These are phyloP conservation scores for Leptarthrus brevirostris DNA, from an alignment of 2,888 invertebrate genomes.

Conservation along the genomic window DNA sequence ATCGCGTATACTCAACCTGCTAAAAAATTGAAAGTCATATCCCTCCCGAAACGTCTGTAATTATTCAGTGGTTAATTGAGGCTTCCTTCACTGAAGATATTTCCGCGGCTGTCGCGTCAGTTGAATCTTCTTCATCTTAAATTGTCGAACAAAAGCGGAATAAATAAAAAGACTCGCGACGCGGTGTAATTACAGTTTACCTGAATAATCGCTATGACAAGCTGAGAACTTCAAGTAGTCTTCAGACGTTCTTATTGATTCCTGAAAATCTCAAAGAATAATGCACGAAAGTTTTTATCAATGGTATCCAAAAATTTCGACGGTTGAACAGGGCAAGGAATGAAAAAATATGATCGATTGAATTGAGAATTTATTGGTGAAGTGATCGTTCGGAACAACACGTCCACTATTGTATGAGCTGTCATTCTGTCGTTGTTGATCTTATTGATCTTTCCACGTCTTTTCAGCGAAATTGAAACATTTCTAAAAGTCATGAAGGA, in stretches of 20 bases:
- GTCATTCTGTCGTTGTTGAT: conserved; percentile 50
- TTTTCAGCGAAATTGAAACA: conserved; percentile 16
- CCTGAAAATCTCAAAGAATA: background rate
- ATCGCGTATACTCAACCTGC: background rate
- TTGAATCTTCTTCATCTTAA: background rate
- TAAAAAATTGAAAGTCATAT: conserved; percentile 45
- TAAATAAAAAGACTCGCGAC: background rate
- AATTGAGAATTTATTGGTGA: conserved; percentile 52
- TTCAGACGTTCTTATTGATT: background rate
- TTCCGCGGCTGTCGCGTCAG: conserved; percentile 1
- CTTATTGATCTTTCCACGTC: conserved; percentile 40
- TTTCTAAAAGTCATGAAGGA: conserved; percentile 51
- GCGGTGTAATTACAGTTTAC: background rate
- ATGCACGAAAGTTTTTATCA: background rate
- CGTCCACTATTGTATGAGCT: conserved; percentile 51
- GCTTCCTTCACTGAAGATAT: conserved; percentile 7
- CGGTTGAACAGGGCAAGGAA: conserved; percentile 12
- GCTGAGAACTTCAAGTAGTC: conserved; percentile 8
- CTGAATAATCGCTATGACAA: conserved; percentile 21
- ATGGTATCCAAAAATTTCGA: background rate
- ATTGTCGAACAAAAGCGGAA: background rate
- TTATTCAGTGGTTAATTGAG: conserved; percentile 38
- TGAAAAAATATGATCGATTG: conserved; percentile 52
- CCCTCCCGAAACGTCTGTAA: conserved; percentile 12
- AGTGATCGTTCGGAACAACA: conserved; percentile 47